Evolutionary conservation across 2,888 invertebrate genomes (phyloP).

Genomic region (Tiphia femorata): DNA sequence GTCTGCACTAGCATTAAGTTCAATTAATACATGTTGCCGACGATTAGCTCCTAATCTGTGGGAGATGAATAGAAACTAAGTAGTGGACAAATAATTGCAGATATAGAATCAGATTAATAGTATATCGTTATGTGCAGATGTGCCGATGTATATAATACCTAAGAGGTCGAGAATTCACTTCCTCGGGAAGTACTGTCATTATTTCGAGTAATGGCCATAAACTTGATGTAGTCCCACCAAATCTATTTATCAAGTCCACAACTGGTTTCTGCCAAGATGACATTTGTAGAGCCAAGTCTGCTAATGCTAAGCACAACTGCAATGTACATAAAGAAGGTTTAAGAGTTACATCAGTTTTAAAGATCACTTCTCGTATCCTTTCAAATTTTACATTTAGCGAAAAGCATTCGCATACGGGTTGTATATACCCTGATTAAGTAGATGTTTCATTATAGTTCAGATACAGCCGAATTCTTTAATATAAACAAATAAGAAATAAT

Average conservation of each 20-base stretch:
- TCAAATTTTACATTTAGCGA: no score
- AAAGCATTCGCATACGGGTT: no score
- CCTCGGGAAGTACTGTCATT: constrained; percentile 94
- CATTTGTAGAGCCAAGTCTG: constrained; percentile 95
- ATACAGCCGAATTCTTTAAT: no score
- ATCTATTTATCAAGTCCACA: constrained; percentile 84
- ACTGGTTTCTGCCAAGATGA: constrained; percentile 92
- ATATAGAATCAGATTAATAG: neutral
- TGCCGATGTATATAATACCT: constrained; percentile 61
- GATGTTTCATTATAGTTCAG: no score
- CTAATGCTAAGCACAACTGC: constrained; percentile 88
- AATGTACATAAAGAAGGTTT: no score
- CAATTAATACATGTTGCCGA: constrained; percentile 84
- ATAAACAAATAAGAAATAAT: constrained; percentile 7
- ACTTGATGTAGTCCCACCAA: constrained; percentile 75
- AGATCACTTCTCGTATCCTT: no score
- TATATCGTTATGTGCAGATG: no score
- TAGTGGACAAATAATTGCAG: neutral
- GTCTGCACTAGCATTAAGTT: constrained; percentile 82
- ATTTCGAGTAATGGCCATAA: constrained; percentile 91
- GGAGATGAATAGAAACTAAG: constrained; percentile 2
- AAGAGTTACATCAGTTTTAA: no score
- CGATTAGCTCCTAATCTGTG: constrained; percentile 87
- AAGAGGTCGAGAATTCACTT: constrained; percentile 85
- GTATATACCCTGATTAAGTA: no score